Base-by-base conservation (phyloP, 2,797 vertebrate species). In the Clarias laeviceps region DNA sequence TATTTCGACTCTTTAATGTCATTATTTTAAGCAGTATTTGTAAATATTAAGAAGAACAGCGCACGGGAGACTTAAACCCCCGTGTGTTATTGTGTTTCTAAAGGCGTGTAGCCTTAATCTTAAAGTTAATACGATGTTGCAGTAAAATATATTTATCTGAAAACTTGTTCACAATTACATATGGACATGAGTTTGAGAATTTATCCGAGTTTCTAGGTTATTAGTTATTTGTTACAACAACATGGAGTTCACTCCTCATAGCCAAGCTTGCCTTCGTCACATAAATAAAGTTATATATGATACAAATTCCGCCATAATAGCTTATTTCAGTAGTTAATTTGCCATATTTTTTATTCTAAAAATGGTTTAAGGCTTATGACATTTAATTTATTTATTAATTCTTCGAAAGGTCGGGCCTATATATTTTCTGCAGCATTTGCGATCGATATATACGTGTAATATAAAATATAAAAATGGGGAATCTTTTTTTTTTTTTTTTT, bases 101-200 rank as follows among this genome's bases (percentile, higher is more conserved):
- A 72, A 45, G 24, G 37, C 27, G 22, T 32, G 20, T 34, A 50
- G 72, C 70, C 66, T 50, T 54, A 14, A 73, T 24, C 11, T 57
- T 37, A 37, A 72, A 9, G 11, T 65, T 65, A 18, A 59, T n/a
- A 65, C n/a, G 17, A 37, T 74, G 32, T 66, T 45, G 61, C 50
- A 68, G 40, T 2, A n/a, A 70, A 66, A 79, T 54, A 70, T 72
- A 9, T 37, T 84, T 79, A 54, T 59, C 34, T 83, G 45, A 22
- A 29, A 73, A 57, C 54, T 6, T 66, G 12, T 20, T 32, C 27
- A 77, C 37, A 24, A 2, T 74, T n/a, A 11, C 4, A 27, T 65
- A 24, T 54, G 37, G 54, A 59, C 3, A 12, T 17, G n/a, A 73
- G 27, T 64, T 66, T 0, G 11, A 17, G 50, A 7, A 77, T 68